Evolutionary conservation across 1,140 invertebrate species (phyloP), one percentile per base, ranked within the genome.

Genomic region (Hylyphantes graminicola): DNA sequence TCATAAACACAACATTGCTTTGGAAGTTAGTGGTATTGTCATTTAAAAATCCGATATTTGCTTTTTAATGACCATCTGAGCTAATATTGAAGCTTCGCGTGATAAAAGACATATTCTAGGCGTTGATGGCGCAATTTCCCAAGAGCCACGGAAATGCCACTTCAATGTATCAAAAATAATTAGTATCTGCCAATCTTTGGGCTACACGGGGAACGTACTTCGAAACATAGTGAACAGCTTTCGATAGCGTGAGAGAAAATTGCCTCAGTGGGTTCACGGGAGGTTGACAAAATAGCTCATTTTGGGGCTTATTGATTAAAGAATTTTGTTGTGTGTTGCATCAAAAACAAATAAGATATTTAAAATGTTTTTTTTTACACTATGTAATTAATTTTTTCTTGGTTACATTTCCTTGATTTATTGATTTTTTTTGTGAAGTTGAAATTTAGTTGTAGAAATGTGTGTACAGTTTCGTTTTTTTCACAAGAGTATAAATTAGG

Each of bases 121-220:
- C 57, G 57, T 61, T 61, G 57, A 61, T 61, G 57, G 57, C 6
- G 57, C 17, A 61, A 61, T 61, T 61, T 61, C 57, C 57, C 17
- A 12, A 35, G 35, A 61, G 57, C 57, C 57, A 61, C 57, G 57
- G 57, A 61, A 61, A 61, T 61, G 57, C 64, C 67, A 13, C 67
- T 12, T 70, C 17, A 51, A 48, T 70, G 67, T 70, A 70, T 70
- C 35, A 51, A 48, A 67, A 70, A 70, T 70, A 70, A 70, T 70
- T 70, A 70, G 67, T 70, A 53, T 48, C 67, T 70, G 67, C 17
- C 67, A 48, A 70, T 70, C 67, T 53, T 12, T 53, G n/a, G 67
- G n/a, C 67, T 51, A 15, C 12, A 17, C 17, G 12, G 57, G 12
- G 57, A 17, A 61, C 57, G 6, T 61, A 15, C 57, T 12, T 61